Evolutionary conservation across 2,888 invertebrate genomes (phyloP).

Genomic region (Synanthedon tipuliformis): DNA sequence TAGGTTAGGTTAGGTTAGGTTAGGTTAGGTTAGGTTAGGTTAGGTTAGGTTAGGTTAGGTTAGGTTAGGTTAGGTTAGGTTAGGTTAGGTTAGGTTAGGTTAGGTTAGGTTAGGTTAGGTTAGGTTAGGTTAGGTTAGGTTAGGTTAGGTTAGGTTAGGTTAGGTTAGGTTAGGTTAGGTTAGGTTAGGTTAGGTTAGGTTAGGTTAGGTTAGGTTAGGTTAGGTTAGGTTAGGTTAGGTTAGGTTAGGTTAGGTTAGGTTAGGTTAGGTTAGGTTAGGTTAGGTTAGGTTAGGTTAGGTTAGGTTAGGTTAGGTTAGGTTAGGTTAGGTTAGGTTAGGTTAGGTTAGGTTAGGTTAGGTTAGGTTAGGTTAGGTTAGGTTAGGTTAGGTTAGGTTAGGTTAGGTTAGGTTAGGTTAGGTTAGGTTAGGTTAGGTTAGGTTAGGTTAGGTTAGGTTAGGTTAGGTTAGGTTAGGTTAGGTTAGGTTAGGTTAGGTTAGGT

Average conservation of each 20-base stretch:
- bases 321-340: not conserved
- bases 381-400: not conserved
- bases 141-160: not conserved
- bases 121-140: not conserved
- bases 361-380: not conserved
- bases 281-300: not conserved
- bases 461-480: slow-evolving; percentile 2
- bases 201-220: not conserved
- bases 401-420: not conserved
- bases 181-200: not conserved
- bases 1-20: not conserved
- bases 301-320: not conserved
- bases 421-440: slow-evolving; percentile 2
- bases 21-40: not conserved
- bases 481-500: slow-evolving; percentile 2
- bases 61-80: not conserved
- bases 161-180: not conserved
- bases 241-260: not conserved
- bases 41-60: not conserved
- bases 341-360: slow-evolving; percentile 1
- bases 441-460: slow-evolving; percentile 2
- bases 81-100: not conserved
- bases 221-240: not conserved
- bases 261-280: not conserved
- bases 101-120: not conserved